These are phyloP conservation scores for Passer domesticus DNA, from an alignment of 2,113 vertebrate species.

Conservation along the genomic window DNA sequence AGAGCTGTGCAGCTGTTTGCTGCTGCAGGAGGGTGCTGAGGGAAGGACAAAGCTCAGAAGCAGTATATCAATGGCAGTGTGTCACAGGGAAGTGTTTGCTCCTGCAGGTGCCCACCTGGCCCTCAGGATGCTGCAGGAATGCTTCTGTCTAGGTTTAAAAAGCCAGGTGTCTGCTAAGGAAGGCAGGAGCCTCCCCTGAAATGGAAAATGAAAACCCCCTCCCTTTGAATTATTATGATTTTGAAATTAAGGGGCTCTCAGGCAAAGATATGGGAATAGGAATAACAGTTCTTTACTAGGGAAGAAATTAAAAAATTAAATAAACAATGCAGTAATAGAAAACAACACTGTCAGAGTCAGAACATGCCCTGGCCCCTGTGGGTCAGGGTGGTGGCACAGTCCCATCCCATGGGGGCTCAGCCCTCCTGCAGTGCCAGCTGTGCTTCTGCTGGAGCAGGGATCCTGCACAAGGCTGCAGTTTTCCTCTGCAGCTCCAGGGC, in stretches of 20 bases:
- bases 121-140: rapidly evolving
- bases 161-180: not conserved
- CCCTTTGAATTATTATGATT: not conserved
- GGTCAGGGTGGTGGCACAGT: no score
- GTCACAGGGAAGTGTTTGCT: not conserved
- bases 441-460: no score
- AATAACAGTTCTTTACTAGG: not conserved
- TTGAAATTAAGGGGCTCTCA: not conserved
- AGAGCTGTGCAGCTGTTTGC: constrained; percentile 33
- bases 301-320: not conserved
- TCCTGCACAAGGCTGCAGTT: no score
- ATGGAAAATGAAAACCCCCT: not conserved
- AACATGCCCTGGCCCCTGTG: rapidly evolving
- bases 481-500: no score
- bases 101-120: not conserved
- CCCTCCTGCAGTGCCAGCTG: no score
- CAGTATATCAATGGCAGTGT: not conserved
- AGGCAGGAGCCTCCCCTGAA: not conserved
- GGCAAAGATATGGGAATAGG: not conserved
- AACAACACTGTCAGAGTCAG: not conserved
- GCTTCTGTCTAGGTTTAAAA: not conserved
- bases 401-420: no score
- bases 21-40: not conserved
- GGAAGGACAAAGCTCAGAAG: not conserved
- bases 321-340: not conserved